A percentile compares a stretch with the other conserved stretches of the same genome.
These are phyloP conservation scores for Diarsia brunnea DNA, from an alignment of 2,888 invertebrate genomes.

Conservation along the genomic window DNA sequence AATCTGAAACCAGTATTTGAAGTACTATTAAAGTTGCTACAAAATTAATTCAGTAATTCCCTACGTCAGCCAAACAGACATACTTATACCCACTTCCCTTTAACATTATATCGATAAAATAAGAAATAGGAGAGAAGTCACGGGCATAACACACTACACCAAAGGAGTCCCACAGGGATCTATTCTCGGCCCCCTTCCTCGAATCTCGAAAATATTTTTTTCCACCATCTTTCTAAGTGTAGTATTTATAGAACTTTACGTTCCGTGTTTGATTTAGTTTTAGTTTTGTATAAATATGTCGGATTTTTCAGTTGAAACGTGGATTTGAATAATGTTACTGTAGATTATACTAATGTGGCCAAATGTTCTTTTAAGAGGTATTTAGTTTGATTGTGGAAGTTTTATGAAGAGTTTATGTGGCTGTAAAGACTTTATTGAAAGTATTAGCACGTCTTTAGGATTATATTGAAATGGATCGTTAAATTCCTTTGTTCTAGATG, in stretches of 20 bases:
- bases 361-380: slow-evolving; percentile 56
- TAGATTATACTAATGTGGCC: slow-evolving; percentile 54
- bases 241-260: slow-evolving; percentile 88
- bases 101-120: slow-evolving; percentile 67
- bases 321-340: slow-evolving; percentile 65
- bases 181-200: slow-evolving; percentile 86
- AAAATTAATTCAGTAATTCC: slow-evolving; percentile 22
- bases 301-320: slow-evolving; percentile 61
- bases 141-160: slow-evolving; percentile 76
- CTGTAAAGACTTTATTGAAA: slow-evolving; percentile 28
- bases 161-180: slow-evolving; percentile 88
- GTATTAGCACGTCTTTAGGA: not conserved
- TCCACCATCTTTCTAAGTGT: slow-evolving; percentile 82
- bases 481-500: slow-evolving; percentile 18
- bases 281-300: slow-evolving; percentile 77
- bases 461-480: not conserved
- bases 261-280: slow-evolving; percentile 80
- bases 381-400: slow-evolving; percentile 33
- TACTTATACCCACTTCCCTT: slow-evolving; percentile 52
- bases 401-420: slow-evolving; percentile 36
- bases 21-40: slow-evolving; percentile 11
- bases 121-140: slow-evolving; percentile 78
- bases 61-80: slow-evolving; percentile 14
- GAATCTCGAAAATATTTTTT: slow-evolving; percentile 80
- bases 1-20: not conserved